Evolutionary conservation across 2,113 vertebrate species (phyloP).

Genomic region (Cyphotilapia sp.): DNA sequence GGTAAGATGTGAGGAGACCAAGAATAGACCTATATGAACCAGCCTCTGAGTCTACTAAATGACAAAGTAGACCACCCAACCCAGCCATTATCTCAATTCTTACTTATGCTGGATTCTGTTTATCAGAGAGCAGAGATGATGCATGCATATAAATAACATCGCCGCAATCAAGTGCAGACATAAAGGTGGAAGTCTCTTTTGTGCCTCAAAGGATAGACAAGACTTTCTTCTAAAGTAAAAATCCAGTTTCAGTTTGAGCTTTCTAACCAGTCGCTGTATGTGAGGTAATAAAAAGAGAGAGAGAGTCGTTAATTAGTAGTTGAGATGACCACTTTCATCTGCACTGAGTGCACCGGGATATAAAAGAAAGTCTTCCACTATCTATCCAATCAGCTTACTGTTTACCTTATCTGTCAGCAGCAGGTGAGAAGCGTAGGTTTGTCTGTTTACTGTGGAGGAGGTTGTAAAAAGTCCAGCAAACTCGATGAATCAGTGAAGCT

Average conservation of each 20-base stretch:
- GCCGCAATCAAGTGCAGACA: neutral
- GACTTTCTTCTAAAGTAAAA: neutral
- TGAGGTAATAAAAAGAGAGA: neutral
- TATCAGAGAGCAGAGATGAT: neutral
- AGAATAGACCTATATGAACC: neutral
- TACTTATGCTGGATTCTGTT: neutral
- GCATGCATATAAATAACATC: neutral
- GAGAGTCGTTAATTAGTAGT: neutral
- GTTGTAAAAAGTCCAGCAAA: neutral
- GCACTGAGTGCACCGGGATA: neutral
- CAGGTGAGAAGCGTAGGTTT: neutral
- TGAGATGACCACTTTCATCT: neutral
- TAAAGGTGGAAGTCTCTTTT: neutral
- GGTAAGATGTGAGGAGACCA: neutral
- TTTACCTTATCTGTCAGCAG: neutral
- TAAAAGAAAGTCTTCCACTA: neutral
- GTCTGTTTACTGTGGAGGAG: neutral
- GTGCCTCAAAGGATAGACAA: neutral
- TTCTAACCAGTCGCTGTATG: neutral
- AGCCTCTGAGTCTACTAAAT: neutral
- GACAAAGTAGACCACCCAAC: neutral
- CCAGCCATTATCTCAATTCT: neutral
- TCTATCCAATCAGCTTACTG: neutral
- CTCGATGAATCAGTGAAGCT: neutral
- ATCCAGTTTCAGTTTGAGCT: neutral